Base-by-base conservation (phyloP, 2,113 vertebrate species). In the Elachura formosa region DNA sequence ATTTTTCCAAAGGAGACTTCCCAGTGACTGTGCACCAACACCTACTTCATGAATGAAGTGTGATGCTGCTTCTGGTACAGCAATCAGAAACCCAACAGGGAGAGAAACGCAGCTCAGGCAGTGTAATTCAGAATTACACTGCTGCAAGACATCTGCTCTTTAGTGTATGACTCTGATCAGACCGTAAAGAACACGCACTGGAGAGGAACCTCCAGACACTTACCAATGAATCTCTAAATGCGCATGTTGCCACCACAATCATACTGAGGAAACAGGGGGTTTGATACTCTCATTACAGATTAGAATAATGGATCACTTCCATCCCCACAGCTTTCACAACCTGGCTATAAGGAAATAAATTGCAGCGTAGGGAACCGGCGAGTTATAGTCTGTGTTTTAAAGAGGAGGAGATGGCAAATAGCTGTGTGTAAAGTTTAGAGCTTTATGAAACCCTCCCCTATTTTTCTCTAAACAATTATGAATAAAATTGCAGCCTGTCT, bases 1-100 rank as follows among this genome's bases (percentile, higher is more conserved):
- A 5, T 71, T 85, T 87, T 90, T 93, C 82, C 64, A 26, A 85
- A 88, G 46, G 38, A 85, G 22, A 7, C 34, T 85, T 87, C 49
- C 46, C 15, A 58, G 43, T 8, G 16, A 31, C 31, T 0, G 0
- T 20, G 51, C 49, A 55, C 62, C 72, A 93, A 51, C 62, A 21
- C 33, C 12, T 38, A 4, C 69, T 41, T 71, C 18, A n/a, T 12
- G 20, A 73, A 84, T 61, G 34, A 51, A 58, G 40, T 59, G 52
- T 1, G 7, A 33, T 63, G 62, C 40, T 62, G 19, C 58, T 64
- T 78, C 72, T 40, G 21, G 33, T 40, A 20, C 5, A 54, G 56
- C 2, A 2, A 22, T 87, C 58, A 40, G 66, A 87, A 87, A 54
- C 14, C 41, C 54, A 89, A 15, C 10, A 33, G 62, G 43, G 66